phyloP scores from a whole-genome alignment of 2,888 invertebrate genomes.

The Idaea biselata region DNA sequence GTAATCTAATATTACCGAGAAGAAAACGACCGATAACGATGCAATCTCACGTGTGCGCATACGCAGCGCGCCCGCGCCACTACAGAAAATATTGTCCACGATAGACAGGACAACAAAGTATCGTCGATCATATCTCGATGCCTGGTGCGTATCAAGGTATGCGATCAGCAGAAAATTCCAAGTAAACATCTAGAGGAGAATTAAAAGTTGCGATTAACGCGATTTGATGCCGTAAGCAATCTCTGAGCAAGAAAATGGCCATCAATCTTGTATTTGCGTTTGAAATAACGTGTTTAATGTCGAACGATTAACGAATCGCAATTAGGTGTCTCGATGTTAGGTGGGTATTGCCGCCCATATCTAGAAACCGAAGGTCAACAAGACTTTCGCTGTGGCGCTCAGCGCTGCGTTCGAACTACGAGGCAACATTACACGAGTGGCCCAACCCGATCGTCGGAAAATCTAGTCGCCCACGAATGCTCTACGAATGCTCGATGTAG shows the following conservation, averaged over 20 bases:
- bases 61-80: constrained; percentile 47
- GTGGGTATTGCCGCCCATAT: constrained; percentile 68
- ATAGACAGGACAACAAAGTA: constrained; percentile 37
- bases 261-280: background rate
- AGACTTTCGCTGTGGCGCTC: constrained; percentile 70
- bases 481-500: constrained; percentile 49
- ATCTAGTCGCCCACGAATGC: constrained; percentile 68
- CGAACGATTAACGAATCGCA: constrained; percentile 44
- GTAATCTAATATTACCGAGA: constrained; percentile 54
- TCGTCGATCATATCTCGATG: constrained; percentile 43
- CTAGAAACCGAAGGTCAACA: constrained; percentile 72
- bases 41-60: constrained; percentile 42
- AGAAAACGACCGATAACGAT: constrained; percentile 53
- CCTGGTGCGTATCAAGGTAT: constrained; percentile 38
- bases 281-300: constrained; percentile 29
- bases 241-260: background rate
- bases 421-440: constrained; percentile 57
- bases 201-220: background rate
- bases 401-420: constrained; percentile 41
- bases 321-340: constrained; percentile 62
- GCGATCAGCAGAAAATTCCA: constrained; percentile 41
- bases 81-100: constrained; percentile 55
- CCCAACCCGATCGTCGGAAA: constrained; percentile 65
- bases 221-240: background rate
- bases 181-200: background rate